Conservation (phyloP, 2,113 vertebrate genomes). For the Hippocampus barbouri region DNA sequence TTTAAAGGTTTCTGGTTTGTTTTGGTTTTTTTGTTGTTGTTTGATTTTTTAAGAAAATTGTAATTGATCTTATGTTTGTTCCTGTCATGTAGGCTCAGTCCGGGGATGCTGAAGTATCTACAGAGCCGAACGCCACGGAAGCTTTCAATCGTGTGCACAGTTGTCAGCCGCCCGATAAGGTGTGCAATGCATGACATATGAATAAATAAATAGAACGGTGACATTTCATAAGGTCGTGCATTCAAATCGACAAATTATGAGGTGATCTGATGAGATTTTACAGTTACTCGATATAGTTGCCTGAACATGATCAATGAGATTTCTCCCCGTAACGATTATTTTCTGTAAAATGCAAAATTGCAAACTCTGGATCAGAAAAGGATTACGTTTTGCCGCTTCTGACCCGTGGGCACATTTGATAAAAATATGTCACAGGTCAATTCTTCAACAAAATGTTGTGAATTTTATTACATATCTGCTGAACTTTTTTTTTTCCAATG, state of each 20-base stretch:
- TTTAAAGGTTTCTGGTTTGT: not conserved
- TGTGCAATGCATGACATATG: conserved; percentile 20
- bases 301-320: too few species aligned
- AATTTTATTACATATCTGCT: too few species aligned
- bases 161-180: conserved; percentile 61
- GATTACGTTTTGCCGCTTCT: not conserved
- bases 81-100: conserved; percentile 48
- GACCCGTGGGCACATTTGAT: too few species aligned
- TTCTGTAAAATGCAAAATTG: too few species aligned
- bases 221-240: not conserved
- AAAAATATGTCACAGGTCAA: too few species aligned
- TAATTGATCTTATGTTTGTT: conserved; percentile 6
- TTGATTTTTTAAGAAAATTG: not conserved
- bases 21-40: not conserved
- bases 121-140: conserved; percentile 35
- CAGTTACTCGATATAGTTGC: too few species aligned
- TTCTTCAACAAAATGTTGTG: too few species aligned
- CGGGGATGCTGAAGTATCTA: conserved; percentile 44
- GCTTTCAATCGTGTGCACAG: conserved; percentile 31
- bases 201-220: not conserved
- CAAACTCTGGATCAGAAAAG: not conserved
- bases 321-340: too few species aligned
- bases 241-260: not conserved
- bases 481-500: too few species aligned
- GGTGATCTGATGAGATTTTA: too few species aligned